phyloP scores from a whole-genome alignment of 2,888 invertebrate genomes.

The Latrodectus elegans region DNA sequence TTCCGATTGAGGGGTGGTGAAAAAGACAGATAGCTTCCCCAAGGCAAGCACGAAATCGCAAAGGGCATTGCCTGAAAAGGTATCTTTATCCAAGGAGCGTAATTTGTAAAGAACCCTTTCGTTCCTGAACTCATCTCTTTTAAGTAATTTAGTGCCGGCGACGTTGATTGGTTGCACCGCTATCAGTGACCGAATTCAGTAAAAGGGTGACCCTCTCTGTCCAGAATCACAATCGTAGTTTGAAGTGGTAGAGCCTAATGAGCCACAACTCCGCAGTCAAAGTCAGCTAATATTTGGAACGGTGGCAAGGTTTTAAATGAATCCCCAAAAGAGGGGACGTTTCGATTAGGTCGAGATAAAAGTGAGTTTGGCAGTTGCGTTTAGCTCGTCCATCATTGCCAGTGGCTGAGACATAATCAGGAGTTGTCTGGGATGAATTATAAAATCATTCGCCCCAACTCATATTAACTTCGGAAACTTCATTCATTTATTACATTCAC shows the following conservation, averaged over 20 bases:
- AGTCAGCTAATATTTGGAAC: neutral
- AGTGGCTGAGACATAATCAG: neutral
- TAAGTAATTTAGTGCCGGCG: neutral
- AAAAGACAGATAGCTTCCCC: too few relatives aligned
- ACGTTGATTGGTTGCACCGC: conserved; percentile 1
- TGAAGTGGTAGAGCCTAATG: neutral
- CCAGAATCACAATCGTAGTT: neutral
- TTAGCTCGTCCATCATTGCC: neutral
- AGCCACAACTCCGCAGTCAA: neutral
- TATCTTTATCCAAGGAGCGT: neutral
- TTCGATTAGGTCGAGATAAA: neutral
- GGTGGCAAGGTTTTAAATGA: neutral
- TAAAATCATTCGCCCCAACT: neutral
- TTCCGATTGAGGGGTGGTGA: too few relatives aligned
- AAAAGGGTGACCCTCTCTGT: neutral
- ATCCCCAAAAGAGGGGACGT: neutral
- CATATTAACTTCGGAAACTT: neutral
- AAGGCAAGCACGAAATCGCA: too few relatives aligned
- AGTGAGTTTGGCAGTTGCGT: neutral
- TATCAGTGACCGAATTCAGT: neutral
- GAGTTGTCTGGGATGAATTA: neutral
- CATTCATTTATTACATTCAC: too few relatives aligned
- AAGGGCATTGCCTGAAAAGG: too few relatives aligned
- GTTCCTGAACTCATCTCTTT: neutral
- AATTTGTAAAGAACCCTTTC: neutral